These are phyloP conservation scores for Heliconius hewitsoni DNA, from an alignment of 1,140 invertebrate species.

Conservation along the genomic window DNA sequence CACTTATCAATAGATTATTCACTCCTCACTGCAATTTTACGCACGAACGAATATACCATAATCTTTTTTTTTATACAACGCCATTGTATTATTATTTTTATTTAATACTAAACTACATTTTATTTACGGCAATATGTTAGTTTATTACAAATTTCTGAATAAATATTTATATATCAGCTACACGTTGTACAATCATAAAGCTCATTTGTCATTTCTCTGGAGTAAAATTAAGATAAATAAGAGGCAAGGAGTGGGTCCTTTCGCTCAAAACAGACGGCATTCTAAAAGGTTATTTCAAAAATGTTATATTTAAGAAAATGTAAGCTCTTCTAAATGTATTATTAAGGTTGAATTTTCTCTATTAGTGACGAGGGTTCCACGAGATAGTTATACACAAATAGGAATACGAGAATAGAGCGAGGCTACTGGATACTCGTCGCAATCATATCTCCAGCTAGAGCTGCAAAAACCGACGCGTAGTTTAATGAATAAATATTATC, in stretches of 20 bases:
- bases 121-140: not conserved
- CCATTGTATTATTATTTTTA: not conserved
- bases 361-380: conserved; percentile 52
- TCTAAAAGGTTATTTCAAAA: conserved; percentile 9
- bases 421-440: conserved; percentile 76
- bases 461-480: conserved; percentile 52
- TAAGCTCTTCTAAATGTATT: conserved; percentile 48
- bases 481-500: conserved; percentile 5
- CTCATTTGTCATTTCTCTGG: conserved; percentile 69
- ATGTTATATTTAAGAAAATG: conserved; percentile 38
- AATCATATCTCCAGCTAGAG: conserved; percentile 70
- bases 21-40: not conserved
- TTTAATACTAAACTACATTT: not conserved
- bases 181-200: conserved; percentile 56
- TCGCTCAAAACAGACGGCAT: conserved; percentile 50
- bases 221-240: conserved; percentile 76
- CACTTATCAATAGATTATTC: not conserved
- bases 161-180: conserved; percentile 6
- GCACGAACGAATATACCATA: not conserved
- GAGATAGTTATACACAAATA: conserved; percentile 76
- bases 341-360: conserved; percentile 60
- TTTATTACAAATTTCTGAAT: not conserved
- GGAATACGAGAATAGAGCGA: conserved; percentile 79
- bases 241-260: conserved; percentile 71
- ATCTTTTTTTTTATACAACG: not conserved